These are phyloP conservation scores for Melanophora roralis DNA, from an alignment of 2,888 invertebrate genomes.

Conservation along the genomic window DNA sequence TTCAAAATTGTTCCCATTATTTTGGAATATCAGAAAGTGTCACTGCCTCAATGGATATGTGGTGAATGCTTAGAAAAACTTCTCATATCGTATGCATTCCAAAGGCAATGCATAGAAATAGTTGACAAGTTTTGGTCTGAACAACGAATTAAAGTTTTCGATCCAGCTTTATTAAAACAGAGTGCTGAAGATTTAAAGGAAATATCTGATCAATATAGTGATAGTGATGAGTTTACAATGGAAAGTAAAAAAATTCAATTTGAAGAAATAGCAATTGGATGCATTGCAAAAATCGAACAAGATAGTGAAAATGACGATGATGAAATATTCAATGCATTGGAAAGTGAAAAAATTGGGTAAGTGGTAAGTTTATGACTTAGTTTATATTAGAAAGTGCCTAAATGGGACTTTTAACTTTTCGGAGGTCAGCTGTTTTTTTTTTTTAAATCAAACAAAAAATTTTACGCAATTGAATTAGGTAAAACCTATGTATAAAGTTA, in stretches of 20 bases:
- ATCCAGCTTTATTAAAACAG: background rate
- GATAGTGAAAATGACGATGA: background rate
- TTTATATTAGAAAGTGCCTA: too few species aligned
- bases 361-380: too few species aligned
- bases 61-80: slow-evolving; percentile 78
- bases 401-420: too few species aligned
- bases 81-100: slow-evolving; percentile 78
- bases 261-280: background rate
- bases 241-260: background rate
- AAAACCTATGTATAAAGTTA: too few species aligned
- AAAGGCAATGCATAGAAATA: slow-evolving; percentile 77
- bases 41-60: slow-evolving; percentile 20
- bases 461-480: too few species aligned
- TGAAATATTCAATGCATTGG: background rate
- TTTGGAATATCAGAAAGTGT: background rate
- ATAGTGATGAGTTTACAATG: background rate
- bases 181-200: background rate
- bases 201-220: background rate
- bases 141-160: background rate
- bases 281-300: background rate
- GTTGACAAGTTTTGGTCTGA: background rate
- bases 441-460: too few species aligned
- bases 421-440: too few species aligned
- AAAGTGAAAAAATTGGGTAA: background rate
- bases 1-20: slow-evolving; percentile 6